Conservation (phyloP, 1,140 invertebrate species). For the Oscheius sp. region DNA sequence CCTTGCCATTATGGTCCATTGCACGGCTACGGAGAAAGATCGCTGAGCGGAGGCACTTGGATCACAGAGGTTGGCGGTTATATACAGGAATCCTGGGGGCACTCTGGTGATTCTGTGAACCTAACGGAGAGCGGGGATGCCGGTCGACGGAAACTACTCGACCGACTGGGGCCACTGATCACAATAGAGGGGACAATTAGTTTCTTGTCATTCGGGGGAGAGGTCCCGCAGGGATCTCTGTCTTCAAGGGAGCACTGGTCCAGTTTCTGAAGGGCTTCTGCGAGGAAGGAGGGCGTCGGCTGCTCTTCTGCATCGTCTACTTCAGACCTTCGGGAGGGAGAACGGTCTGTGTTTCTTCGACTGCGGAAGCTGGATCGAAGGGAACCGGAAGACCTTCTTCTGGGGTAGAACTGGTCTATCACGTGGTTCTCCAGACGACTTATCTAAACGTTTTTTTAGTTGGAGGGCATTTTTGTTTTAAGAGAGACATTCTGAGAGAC, state of each 20-base stretch:
- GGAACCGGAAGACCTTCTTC: conserved; percentile 18
- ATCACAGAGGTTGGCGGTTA: background rate
- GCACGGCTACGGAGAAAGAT: background rate
- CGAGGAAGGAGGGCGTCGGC: background rate
- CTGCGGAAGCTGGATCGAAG: conserved; percentile 20
- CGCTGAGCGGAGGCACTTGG: background rate
- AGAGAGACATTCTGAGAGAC: too few relatives aligned
- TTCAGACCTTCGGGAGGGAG: conserved; percentile 16
- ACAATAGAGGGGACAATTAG: conserved; percentile 8
- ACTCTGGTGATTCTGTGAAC: background rate
- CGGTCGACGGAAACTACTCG: background rate
- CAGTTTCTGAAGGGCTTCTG: conserved; percentile 3
- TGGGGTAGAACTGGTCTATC: conserved; percentile 34
- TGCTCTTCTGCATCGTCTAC: background rate
- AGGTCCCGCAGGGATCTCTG: background rate
- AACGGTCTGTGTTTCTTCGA: conserved; percentile 14
- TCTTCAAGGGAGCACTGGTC: background rate
- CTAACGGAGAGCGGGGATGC: conserved; percentile 8
- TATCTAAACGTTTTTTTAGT: conserved; percentile 14
- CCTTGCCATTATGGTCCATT: too few relatives aligned
- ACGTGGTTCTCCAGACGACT: conserved; percentile 32
- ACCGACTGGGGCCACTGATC: background rate
- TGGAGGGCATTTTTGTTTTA: background rate
- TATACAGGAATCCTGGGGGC: background rate
- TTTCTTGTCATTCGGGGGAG: background rate